A percentile compares a stretch with the other conserved stretches of the same genome.
phyloP scores from a whole-genome alignment of 2,797 vertebrate species.

The Micromesistius poutassou region DNA sequence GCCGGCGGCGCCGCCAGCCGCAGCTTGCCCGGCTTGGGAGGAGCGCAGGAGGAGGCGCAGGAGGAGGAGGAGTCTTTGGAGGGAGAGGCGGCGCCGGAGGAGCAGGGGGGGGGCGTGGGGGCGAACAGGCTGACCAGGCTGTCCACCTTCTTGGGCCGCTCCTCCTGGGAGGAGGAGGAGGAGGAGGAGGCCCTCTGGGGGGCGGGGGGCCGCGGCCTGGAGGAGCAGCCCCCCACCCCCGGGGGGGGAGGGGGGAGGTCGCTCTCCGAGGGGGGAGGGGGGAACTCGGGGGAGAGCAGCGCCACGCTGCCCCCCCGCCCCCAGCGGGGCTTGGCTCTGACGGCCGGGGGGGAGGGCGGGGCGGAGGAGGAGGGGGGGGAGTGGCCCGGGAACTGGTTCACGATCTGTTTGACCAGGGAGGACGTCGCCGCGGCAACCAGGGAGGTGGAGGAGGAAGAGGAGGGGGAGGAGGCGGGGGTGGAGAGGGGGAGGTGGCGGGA shows the following conservation, averaged over 20 bases:
- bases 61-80: conserved; percentile 71
- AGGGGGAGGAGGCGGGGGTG: conserved; percentile 62
- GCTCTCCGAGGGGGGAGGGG: conserved; percentile 86
- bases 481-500: conserved; percentile 76
- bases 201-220: conserved; percentile 85
- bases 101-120: conserved; percentile 66
- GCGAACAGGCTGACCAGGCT: conserved; percentile 89
- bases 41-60: conserved; percentile 69
- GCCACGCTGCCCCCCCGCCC: conserved; percentile 74
- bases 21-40: conserved; percentile 92
- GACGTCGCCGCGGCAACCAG: conserved; percentile 65
- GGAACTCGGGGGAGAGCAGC: conserved; percentile 84
- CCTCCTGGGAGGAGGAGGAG: conserved; percentile 79
- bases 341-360: conserved; percentile 88
- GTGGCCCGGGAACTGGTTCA: conserved; percentile 85
- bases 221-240: conserved; percentile 63
- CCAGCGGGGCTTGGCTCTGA: conserved; percentile 95
- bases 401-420: conserved; percentile 88
- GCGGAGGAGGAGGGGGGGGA: conserved; percentile 57
- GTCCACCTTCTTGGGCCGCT: conserved; percentile 85
- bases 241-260: conserved; percentile 80
- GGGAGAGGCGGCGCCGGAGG: conserved; percentile 76
- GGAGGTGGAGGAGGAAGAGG: conserved; percentile 69
- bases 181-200: conserved; percentile 95
- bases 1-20: conserved; percentile 85